These are phyloP conservation scores for Taenioides sp. DNA, from an alignment of 2,797 vertebrate genomes.

Conservation along the genomic window DNA sequence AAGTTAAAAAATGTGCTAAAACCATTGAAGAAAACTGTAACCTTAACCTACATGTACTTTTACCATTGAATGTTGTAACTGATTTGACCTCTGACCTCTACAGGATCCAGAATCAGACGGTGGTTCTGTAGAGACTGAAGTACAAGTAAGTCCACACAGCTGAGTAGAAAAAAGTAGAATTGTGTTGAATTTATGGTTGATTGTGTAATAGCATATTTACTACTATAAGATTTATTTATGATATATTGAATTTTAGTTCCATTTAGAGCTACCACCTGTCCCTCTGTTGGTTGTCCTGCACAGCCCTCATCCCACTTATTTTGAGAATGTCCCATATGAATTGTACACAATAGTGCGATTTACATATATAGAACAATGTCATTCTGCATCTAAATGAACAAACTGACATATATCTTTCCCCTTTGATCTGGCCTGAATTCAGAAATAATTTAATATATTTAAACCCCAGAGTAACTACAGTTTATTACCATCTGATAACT, in stretches of 20 bases:
- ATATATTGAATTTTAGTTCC: no score
- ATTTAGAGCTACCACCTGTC: no score
- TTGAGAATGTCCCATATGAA: no score
- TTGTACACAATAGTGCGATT: no score
- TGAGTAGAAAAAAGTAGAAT: neutral
- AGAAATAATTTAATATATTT: neutral
- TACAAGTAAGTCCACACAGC: neutral
- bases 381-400: neutral
- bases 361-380: neutral
- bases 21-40: no score
- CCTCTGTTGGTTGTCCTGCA: no score
- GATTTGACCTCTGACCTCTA: neutral
- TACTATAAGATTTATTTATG: no score
- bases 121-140: neutral
- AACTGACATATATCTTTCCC: no score
- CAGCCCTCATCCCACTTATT: no score
- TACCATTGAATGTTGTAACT: neutral
- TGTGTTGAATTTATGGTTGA: neutral
- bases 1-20: no score
- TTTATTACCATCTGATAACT: neutral
- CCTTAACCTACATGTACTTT: neutral
- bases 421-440: neutral
- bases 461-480: neutral
- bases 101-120: constrained; percentile 1
- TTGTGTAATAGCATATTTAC: no score